These are phyloP conservation scores for Oedothorax gibbosus DNA, from an alignment of 1,140 invertebrate genomes.

Conservation along the genomic window DNA sequence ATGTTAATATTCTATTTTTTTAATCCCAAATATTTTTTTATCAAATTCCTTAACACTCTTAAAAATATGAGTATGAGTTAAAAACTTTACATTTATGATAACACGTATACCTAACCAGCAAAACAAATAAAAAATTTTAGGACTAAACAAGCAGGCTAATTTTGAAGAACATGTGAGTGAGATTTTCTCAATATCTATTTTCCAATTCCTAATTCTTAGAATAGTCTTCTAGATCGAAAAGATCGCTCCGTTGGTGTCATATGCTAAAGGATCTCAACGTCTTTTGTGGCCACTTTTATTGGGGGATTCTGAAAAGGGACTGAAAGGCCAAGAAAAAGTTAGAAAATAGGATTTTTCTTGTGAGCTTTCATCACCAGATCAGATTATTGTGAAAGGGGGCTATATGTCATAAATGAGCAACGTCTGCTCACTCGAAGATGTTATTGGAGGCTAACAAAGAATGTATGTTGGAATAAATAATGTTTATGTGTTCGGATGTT, in stretches of 20 bases:
- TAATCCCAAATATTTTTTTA: too few species aligned
- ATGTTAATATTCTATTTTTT: too few species aligned
- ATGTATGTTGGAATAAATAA: too few species aligned
- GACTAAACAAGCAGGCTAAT: too few species aligned
- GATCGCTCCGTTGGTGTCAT: slow-evolving; percentile 29
- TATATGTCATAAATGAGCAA: slow-evolving; percentile 52
- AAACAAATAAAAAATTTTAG: too few species aligned
- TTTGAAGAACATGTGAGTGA: too few species aligned
- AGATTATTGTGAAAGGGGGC: slow-evolving; percentile 53
- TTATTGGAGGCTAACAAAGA: not conserved
- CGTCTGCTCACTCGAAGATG: slow-evolving; percentile 19
- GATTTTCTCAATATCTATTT: too few species aligned
- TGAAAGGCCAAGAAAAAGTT: not conserved
- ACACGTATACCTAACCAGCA: too few species aligned
- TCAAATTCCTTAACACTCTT: too few species aligned
- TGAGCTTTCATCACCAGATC: slow-evolving; percentile 49
- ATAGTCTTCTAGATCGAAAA: slow-evolving; percentile 20
- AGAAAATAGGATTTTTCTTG: slow-evolving; percentile 19
- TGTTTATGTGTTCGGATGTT: too few species aligned
- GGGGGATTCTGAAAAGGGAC: not conserved
- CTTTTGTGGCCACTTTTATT: slow-evolving; percentile 44
- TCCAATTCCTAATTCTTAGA: not conserved
- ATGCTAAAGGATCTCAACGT: slow-evolving; percentile 41
- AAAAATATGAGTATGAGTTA: too few species aligned
- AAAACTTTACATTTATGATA: too few species aligned